Percentiles rank a stretch among this genome's conserved stretches.
Conservation (phyloP, 2,888 invertebrate genomes). For the Eilema sororculum region DNA sequence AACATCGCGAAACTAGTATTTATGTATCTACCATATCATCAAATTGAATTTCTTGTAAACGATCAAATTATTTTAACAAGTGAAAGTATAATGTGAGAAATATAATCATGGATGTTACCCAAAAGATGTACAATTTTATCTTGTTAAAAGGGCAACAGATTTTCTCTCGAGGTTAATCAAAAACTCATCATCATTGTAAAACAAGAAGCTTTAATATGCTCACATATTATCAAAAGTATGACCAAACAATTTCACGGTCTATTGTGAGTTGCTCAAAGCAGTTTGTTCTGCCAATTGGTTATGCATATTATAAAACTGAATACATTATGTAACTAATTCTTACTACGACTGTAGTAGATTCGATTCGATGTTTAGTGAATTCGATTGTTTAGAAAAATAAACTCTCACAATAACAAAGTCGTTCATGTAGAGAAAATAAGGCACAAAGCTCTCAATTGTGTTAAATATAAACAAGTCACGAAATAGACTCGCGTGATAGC, state of each 20-base stretch:
- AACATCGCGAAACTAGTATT: constrained; percentile 40
- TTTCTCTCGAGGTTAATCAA: constrained; percentile 38
- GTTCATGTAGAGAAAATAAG: constrained; percentile 46
- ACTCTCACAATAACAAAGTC: constrained; percentile 27
- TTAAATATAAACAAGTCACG: constrained; percentile 42
- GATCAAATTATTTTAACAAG: constrained; percentile 62
- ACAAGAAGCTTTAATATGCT: constrained; percentile 25
- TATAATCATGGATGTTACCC: constrained; percentile 40
- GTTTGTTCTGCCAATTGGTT: constrained; percentile 45
- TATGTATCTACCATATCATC: constrained; percentile 42
- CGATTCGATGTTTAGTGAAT: constrained; percentile 24
- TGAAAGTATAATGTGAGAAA: constrained; percentile 61
- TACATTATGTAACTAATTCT: constrained; percentile 55
- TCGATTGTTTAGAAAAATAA: constrained; percentile 36
- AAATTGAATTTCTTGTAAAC: constrained; percentile 51
- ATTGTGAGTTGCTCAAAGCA: constrained; percentile 30
- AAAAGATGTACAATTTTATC: constrained; percentile 37
- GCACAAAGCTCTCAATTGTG: constrained; percentile 38
- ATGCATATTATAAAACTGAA: constrained; percentile 52
- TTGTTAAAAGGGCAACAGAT: constrained; percentile 45
- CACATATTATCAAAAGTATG: constrained; percentile 30
- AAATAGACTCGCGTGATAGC: constrained; percentile 43
- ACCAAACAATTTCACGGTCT: constrained; percentile 32
- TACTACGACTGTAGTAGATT: constrained; percentile 56
- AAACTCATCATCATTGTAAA: constrained; percentile 35